Base-by-base conservation (phyloP, 2,797 vertebrate species). In the Vespertilio murinus region DNA sequence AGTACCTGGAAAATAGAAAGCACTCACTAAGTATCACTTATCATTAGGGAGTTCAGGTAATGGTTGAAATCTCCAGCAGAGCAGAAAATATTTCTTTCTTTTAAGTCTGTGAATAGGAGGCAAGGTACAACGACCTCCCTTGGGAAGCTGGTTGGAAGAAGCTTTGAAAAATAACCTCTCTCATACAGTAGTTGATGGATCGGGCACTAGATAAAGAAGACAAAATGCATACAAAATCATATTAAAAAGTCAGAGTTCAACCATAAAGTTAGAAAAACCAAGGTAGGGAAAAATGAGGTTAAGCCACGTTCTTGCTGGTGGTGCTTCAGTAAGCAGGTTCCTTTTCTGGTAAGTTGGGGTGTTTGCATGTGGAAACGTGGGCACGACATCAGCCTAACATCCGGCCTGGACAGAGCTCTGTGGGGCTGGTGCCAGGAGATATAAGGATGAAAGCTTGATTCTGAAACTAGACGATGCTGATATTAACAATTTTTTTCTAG, bases 1-100 rank as follows among this genome's bases (percentile, higher is more conserved):
- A 54, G 10, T 30, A 20, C 3, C 45, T 47, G n/a, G 69, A 95
- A 85, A 92, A 81, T 42, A 74, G 13, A 49, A 94, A 83, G 45
- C 4, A 45, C 22, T 69, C 25, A 49, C 20, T 70, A 69, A 87
- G 73, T 92, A 86, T 79, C 25, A 42, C 28, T 90, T 73, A 71
- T 18, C 56, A 16, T 86, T 86, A 69, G 16, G 13, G 82, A 83
- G 74, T 33, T 88, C 38, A 35, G 35, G 25, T 47, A 84, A 67
- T 40, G 35, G 6, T 33, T 65, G 18, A 80, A 88, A 35, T 81
- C 5, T 59, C 2, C 14, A 40, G 4, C 8, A 28, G n/a, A 70
- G 28, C 6, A 86, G 45, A 22, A 59, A 56, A 23, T 18, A 54
- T 82, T 45, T 77, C 54, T 67, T 82, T 70, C 20, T 23, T 2